Percentiles rank a stretch among this genome's conserved stretches.
These are phyloP conservation scores for Poeciliopsis turrubarensis DNA, from an alignment of 2,113 vertebrate genomes.

Conservation along the genomic window DNA sequence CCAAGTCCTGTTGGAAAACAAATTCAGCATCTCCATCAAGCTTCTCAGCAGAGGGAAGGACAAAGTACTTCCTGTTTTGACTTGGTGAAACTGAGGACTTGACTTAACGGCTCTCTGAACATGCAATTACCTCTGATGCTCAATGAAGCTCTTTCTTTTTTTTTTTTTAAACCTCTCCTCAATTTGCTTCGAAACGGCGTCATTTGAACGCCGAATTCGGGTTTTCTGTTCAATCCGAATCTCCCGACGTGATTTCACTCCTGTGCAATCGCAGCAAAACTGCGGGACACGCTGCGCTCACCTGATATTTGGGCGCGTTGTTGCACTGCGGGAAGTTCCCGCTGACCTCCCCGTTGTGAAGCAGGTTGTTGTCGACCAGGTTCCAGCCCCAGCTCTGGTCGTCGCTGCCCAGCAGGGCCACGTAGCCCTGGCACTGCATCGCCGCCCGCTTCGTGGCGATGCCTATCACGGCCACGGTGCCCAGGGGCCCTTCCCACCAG, in stretches of 20 bases:
- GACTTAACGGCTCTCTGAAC: neutral
- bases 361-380: conserved; percentile 97
- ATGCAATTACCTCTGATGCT: neutral
- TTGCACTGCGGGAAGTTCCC: conserved; percentile 99
- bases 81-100: too few relatives aligned
- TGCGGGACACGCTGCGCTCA: conserved; percentile 45
- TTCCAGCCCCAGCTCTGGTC: conserved; percentile 99
- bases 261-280: too few relatives aligned
- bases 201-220: too few relatives aligned
- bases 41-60: too few relatives aligned
- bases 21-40: too few relatives aligned
- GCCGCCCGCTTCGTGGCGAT: conserved; percentile 94
- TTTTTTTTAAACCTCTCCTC: neutral
- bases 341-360: conserved; percentile 97
- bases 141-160: neutral
- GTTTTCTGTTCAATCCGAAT: neutral
- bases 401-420: conserved; percentile 94
- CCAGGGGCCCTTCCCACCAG: conserved; percentile 98
- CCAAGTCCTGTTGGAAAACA: too few relatives aligned
- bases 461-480: conserved; percentile 97
- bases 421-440: conserved; percentile 98
- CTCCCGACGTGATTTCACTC: too few relatives aligned
- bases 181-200: neutral
- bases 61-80: neutral
- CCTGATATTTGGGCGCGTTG: conserved; percentile 98